Evolutionary conservation across 2,113 vertebrate genomes (phyloP).

Genomic region (Xyrauchen texanus): DNA sequence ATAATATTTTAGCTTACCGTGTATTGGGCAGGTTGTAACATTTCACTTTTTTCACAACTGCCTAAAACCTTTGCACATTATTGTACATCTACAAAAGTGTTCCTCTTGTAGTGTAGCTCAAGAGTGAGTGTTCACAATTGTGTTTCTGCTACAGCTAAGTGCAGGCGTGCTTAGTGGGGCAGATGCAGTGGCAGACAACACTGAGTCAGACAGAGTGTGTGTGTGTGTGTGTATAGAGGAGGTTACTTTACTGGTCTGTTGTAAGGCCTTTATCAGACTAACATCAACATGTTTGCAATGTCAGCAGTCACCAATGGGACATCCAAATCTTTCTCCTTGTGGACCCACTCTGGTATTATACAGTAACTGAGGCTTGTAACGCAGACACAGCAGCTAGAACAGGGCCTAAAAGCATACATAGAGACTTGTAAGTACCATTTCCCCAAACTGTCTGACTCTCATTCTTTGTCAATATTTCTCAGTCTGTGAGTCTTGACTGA

Average conservation of each 20-base stretch:
- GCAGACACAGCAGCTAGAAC: neutral
- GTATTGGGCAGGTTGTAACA: no score
- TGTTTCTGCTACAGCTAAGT: slow-evolving; percentile 9
- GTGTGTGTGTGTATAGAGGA: slow-evolving; percentile 27
- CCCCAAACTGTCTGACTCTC: neutral
- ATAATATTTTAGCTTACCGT: no score
- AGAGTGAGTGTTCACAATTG: neutral
- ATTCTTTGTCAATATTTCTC: neutral
- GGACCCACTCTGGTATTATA: slow-evolving; percentile 19
- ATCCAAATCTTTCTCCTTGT: slow-evolving; percentile 22
- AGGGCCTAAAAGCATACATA: slow-evolving; percentile 10
- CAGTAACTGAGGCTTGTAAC: slow-evolving; percentile 20
- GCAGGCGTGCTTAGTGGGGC: neutral
- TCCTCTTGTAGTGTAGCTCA: neutral
- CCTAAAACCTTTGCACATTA: neutral
- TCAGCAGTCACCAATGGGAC: slow-evolving; percentile 41
- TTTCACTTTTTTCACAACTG: no score
- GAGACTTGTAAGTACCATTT: neutral
- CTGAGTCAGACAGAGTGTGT: neutral
- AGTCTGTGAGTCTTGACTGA: neutral
- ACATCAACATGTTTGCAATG: slow-evolving; percentile 43
- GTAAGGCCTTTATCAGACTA: slow-evolving; percentile 28
- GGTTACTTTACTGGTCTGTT: slow-evolving; percentile 36
- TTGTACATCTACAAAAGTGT: neutral
- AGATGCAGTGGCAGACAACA: neutral